phyloP scores from a whole-genome alignment of 2,888 invertebrate genomes.

The Diabrotica balteata region DNA sequence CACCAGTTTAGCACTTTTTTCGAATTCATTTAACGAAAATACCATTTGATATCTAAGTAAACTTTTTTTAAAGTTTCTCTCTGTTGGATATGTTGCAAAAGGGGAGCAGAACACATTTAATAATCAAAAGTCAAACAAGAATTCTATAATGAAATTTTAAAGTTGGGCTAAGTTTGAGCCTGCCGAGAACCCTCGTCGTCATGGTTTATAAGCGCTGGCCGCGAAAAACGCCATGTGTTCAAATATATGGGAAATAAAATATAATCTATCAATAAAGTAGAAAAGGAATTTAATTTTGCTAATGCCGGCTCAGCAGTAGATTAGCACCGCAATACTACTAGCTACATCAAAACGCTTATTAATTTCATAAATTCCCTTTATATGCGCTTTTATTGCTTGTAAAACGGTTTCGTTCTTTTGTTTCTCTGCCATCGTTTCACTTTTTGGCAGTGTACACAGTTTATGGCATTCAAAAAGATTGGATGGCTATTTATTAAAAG shows the following conservation, averaged over 20 bases:
- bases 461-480: not conserved
- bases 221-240: constrained; percentile 49
- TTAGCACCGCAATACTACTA: constrained; percentile 51
- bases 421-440: constrained; percentile 11
- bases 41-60: too few species aligned
- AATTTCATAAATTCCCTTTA: constrained; percentile 56
- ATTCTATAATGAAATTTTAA: too few species aligned
- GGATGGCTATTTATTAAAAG: too few species aligned
- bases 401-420: constrained; percentile 40
- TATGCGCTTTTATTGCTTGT: constrained; percentile 47
- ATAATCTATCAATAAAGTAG: constrained; percentile 54
- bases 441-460: constrained; percentile 11
- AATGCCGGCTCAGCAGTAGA: constrained; percentile 51
- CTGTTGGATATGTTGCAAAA: too few species aligned
- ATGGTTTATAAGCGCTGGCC: constrained; percentile 8
- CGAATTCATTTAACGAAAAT: too few species aligned
- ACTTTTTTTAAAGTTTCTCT: too few species aligned
- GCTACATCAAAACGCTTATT: constrained; percentile 54
- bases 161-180: not conserved
- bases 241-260: constrained; percentile 49
- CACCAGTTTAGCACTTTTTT: too few species aligned
- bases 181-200: not conserved
- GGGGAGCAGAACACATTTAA: too few species aligned
- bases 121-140: too few species aligned
- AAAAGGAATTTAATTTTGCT: constrained; percentile 53